Base-by-base conservation (phyloP, 1,140 invertebrate species). In the Drosophila sturtevanti region DNA sequence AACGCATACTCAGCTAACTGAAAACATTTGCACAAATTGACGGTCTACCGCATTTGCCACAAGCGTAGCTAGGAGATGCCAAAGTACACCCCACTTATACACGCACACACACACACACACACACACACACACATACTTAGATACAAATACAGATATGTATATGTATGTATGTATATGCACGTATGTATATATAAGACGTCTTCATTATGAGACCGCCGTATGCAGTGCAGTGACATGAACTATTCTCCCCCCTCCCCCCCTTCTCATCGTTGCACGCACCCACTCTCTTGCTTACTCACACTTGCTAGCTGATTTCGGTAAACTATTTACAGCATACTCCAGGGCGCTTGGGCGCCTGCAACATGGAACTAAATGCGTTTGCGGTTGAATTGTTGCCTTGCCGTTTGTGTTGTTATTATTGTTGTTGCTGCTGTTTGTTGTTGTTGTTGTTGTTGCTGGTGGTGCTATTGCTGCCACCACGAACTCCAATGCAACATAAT, bases 11-110 rank as follows among this genome's bases (percentile, higher is more conserved):
- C 31, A 58, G 74, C 63, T 68, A 78, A 65, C 74, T 82, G 62
- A 82, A 77, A 79, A 65, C 80, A 82, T 82, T 82, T 89, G 79
- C 84, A 80, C 79, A 89, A 87, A 87, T 87, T 87, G 84, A 79
- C 72, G 84, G 84, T 68, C 74, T 63, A 84, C 84, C 84, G 79
- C 84, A 89, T 59, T 79, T 68, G 84, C 84, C 84, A 89, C 84
- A 87, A 84, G 82, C 84, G 76, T 78, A 84, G 64, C 81, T 77
- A 69, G 70, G 79, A 63, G 60, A 82, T 81, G 54, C 62, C 52
- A 59, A 52, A 56, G 59, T 34, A 56, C 55, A 24, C 41, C 24
- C 62, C 27, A 31, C n/a, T n/a, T n/a, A n/a, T n/a, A 69, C 63
- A 61, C 48, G 59, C 52, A 41, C 54, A 58, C 44, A 65, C 31